phyloP scores from a whole-genome alignment of 2,113 vertebrate genomes.

The Xyrauchen texanus region DNA sequence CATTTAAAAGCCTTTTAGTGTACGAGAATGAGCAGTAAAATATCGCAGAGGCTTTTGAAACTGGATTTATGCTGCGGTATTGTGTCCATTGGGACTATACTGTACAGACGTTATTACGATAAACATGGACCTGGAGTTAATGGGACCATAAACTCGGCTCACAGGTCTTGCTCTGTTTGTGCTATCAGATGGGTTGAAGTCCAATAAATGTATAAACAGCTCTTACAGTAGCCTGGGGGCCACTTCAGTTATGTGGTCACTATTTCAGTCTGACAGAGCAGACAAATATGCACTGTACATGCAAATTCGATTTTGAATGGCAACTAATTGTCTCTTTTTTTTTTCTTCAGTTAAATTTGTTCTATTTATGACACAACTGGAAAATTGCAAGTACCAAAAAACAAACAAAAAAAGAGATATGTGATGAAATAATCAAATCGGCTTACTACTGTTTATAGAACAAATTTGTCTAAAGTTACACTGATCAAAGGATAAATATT shows the following conservation, averaged over 20 bases:
- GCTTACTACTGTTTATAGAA: too few relatives aligned
- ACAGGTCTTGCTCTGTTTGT: constrained; percentile 10
- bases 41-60: constrained; percentile 28
- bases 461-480: too few relatives aligned
- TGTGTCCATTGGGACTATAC: constrained; percentile 36
- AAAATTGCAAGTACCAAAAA: too few relatives aligned
- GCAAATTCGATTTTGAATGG: too few relatives aligned
- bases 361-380: too few relatives aligned
- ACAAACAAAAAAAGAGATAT: too few relatives aligned
- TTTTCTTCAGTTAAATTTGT: too few relatives aligned
- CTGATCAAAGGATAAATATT: too few relatives aligned
- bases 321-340: too few relatives aligned
- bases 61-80: constrained; percentile 45
- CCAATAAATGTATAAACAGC: constrained; percentile 33
- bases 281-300: background rate
- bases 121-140: constrained; percentile 38
- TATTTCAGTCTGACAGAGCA: background rate
- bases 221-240: constrained; percentile 13
- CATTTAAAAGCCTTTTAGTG: constrained; percentile 28
- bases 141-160: constrained; percentile 23
- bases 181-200: constrained; percentile 22
- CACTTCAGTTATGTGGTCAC: background rate
- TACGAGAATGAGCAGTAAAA: constrained; percentile 36
- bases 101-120: constrained; percentile 32
- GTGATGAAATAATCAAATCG: too few relatives aligned